Conservation (phyloP, 2,113 vertebrate genomes). For the Philantomba maxwellii region DNA sequence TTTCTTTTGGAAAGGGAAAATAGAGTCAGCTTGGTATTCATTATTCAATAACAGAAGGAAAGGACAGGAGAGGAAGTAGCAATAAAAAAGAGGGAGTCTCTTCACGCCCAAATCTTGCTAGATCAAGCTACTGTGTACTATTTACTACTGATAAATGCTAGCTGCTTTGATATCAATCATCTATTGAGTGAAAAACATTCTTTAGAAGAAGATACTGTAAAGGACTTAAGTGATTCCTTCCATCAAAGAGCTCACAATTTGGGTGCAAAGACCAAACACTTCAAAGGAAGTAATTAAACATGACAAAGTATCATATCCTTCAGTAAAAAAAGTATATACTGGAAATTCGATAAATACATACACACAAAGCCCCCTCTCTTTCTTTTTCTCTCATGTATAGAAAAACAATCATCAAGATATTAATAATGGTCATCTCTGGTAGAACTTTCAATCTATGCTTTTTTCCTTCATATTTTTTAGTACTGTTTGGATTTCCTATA, state of each 20-base stretch:
- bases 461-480: conserved; percentile 2
- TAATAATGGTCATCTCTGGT: neutral
- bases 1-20: neutral
- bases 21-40: neutral
- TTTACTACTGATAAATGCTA: neutral
- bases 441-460: neutral
- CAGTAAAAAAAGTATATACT: neutral
- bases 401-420: neutral
- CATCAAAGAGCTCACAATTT: neutral
- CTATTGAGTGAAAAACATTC: neutral
- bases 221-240: neutral
- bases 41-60: neutral
- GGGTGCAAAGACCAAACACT: neutral
- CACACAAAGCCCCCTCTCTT: neutral
- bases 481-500: neutral
- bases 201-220: neutral
- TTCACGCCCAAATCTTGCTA: neutral
- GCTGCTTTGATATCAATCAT: neutral
- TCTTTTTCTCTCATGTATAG: neutral
- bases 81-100: neutral
- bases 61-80: neutral
- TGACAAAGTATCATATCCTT: neutral
- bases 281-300: neutral
- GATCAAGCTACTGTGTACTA: neutral
- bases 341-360: neutral